phyloP scores from a whole-genome alignment of 2,113 vertebrate species.

The Ariopsis seemanni region DNA sequence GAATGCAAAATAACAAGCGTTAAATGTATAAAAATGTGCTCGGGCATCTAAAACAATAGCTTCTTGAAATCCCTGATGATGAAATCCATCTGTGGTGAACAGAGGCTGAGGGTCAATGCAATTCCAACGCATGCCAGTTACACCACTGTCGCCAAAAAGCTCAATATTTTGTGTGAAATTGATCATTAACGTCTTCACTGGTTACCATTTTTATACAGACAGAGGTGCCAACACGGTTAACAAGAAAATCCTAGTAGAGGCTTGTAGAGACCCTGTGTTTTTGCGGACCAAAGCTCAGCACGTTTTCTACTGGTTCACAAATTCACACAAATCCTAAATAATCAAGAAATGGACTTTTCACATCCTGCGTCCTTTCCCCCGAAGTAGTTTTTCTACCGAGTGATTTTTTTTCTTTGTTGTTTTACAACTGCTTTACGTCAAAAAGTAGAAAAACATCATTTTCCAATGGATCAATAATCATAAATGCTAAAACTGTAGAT shows the following conservation, averaged over 20 bases:
- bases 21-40: constrained; percentile 81
- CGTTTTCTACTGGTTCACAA: background rate
- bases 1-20: constrained; percentile 78
- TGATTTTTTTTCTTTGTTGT: background rate
- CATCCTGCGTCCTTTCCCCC: background rate
- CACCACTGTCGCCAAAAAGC: constrained; percentile 35
- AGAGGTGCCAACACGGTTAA: background rate
- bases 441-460: background rate
- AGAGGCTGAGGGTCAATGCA: constrained; percentile 37
- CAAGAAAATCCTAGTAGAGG: background rate
- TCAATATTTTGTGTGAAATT: constrained; percentile 30
- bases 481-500: background rate
- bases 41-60: constrained; percentile 80
- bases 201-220: background rate
- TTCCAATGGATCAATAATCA: background rate
- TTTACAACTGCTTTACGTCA: background rate
- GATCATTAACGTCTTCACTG: constrained; percentile 1
- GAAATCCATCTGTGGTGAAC: constrained; percentile 48
- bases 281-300: background rate
- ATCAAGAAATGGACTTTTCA: background rate
- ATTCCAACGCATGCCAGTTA: constrained; percentile 32
- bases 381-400: background rate
- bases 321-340: background rate
- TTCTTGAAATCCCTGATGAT: constrained; percentile 59
- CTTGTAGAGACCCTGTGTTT: background rate